A percentile compares a stretch with the other conserved stretches of the same genome.
Conservation (phyloP, 2,797 vertebrate genomes). For the Tapera naevia region DNA sequence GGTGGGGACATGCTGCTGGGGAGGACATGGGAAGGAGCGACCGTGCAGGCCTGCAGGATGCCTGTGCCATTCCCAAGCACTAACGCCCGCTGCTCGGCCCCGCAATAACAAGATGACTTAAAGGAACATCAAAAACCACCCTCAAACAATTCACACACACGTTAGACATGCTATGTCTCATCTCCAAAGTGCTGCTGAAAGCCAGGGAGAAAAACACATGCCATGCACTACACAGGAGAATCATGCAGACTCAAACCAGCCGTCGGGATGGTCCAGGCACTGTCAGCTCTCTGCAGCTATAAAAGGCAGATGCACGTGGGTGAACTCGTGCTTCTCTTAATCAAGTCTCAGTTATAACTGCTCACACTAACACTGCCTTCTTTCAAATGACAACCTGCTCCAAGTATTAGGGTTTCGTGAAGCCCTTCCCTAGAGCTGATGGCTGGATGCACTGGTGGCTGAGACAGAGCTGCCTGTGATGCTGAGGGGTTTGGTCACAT, state of each 20-base stretch:
- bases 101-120: not conserved
- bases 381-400: not conserved
- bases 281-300: not conserved
- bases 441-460: not conserved
- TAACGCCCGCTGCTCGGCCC: not conserved
- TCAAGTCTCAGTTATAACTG: not conserved
- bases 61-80: not conserved
- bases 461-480: rapidly evolving
- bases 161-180: rapidly evolving
- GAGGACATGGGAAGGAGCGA: not conserved
- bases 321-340: not conserved
- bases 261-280: not conserved
- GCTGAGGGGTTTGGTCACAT: not conserved
- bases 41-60: not conserved
- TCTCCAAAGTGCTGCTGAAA: not conserved
- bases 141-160: rapidly evolving
- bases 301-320: rapidly evolving
- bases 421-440: not conserved
- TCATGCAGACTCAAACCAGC: rapidly evolving
- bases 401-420: not conserved
- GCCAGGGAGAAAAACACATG: not conserved
- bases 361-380: not conserved
- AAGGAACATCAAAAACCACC: not conserved
- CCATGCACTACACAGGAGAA: not conserved
- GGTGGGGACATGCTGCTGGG: not conserved